Base-by-base conservation (phyloP, 2,888 invertebrate genomes). In the Patella pellucida region DNA sequence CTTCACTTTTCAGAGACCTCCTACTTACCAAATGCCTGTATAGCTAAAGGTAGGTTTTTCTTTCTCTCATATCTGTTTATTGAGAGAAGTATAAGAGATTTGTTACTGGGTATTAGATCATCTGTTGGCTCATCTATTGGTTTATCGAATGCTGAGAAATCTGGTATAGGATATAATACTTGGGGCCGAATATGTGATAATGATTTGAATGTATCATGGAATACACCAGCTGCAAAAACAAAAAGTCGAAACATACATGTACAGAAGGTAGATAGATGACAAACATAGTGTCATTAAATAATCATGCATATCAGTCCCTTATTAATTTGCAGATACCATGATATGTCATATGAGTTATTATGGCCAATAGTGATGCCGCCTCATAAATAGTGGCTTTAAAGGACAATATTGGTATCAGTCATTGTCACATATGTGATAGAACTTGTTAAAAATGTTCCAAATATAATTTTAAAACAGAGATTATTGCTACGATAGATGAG, bases 21-120 rank as follows among this genome's bases (percentile, higher is more conserved):
- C 15, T 52, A 82, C 85, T 93, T 91, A 85, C 95, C 94, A 84
- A 99, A 93, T 5, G 97, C 95, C 85, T 94, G 92, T 69, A 99
- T 91, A 0, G 98, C 98, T 69, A 99, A 90, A 56, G 93, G 93
- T n/a, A 99, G 92, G 90, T 97, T 96, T 91, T 99, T 99, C 90
- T 99, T 99, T 11, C 97, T 94, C 89, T 99, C 99, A 92, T 95
- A 99, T 79, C 99, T 94, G 92, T 99, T 99, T 81, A 99, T 95
- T 0, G 99, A 99, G 14, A 99, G 92, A 89, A 98, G 96, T 56
- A 96, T 91, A 9, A 81, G 74, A 56, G 84, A 86, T 51, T 87
- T 89, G 23, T 84, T 79, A 3, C 78, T 74, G 11, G 89, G 89
- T 11, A 91, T 80, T 23, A 88, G 68, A 23, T 87, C 86, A 75